phyloP scores from a whole-genome alignment of 37 sponge, comb jelly and placozoan genomes.

The Cladorhizidae sp. region DNA sequence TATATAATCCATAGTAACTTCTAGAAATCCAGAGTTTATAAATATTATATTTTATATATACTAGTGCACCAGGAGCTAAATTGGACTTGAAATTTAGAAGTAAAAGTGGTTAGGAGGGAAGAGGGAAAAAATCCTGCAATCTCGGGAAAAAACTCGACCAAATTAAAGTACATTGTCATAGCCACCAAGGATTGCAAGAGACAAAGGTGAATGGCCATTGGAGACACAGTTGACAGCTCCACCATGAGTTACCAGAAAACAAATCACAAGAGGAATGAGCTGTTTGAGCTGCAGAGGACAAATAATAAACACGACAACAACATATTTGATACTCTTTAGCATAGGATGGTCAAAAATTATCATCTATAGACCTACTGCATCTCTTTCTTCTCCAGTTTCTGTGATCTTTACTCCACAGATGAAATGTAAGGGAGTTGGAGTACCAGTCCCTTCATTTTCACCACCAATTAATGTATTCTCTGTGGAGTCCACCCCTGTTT shows the following conservation, averaged over 20 bases:
- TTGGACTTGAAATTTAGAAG: too few species aligned
- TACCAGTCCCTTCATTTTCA: not conserved
- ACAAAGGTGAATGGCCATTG: slow-evolving; percentile 80
- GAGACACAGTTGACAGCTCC: slow-evolving; percentile 67
- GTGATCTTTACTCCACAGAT: not conserved
- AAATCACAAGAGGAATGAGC: not conserved
- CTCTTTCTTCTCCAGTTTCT: not conserved
- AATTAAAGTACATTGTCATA: slow-evolving; percentile 66
- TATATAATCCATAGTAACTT: too few species aligned
- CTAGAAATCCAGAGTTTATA: too few species aligned
- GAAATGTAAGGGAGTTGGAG: not conserved
- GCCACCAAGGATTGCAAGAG: slow-evolving; percentile 75
- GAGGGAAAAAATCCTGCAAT: too few species aligned
- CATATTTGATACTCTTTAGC: too few species aligned
- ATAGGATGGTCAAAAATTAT: too few species aligned
- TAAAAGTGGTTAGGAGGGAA: too few species aligned
- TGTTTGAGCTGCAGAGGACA: not conserved
- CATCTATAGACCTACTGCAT: not conserved
- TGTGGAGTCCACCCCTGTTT: not conserved
- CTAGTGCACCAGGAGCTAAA: too few species aligned
- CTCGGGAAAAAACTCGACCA: too few species aligned
- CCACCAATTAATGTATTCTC: not conserved
- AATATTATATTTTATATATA: too few species aligned
- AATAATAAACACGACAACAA: too few species aligned
- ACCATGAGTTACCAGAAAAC: slow-evolving; percentile 17